These are phyloP conservation scores for Polypedilum vanderplanki DNA, from an alignment of 1,140 invertebrate genomes.

Conservation along the genomic window DNA sequence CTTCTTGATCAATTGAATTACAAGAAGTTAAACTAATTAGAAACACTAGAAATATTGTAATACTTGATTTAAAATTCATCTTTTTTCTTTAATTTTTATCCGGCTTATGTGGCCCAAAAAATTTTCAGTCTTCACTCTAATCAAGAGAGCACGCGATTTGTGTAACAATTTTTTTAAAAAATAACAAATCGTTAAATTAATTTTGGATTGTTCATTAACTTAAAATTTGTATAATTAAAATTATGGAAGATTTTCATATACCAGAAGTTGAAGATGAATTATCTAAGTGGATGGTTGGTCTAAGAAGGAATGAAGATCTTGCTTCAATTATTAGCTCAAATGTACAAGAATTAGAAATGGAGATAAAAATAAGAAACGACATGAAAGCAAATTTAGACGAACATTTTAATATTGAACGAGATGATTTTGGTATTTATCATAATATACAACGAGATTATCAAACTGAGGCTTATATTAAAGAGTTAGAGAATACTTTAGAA, in stretches of 20 bases:
- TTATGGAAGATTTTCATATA: background rate
- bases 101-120: background rate
- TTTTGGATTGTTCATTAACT: background rate
- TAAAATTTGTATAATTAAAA: background rate
- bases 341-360: background rate
- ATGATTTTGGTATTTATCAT: background rate
- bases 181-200: background rate
- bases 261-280: background rate
- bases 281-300: background rate
- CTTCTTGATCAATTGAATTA: conserved; percentile 39
- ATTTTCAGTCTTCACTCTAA: background rate
- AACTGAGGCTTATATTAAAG: background rate
- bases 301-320: background rate
- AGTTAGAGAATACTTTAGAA: background rate
- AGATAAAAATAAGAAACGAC: background rate
- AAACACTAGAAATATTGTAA: conserved; percentile 21
- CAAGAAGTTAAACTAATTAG: background rate
- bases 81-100: background rate
- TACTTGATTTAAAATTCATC: background rate
- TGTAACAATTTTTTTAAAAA: background rate
- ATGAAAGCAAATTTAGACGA: background rate
- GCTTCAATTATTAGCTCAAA: background rate
- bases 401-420: background rate
- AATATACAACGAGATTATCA: background rate
- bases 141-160: background rate